A percentile compares a stretch with the other conserved stretches of the same genome.
Evolutionary conservation across 1,140 invertebrate genomes (phyloP).

Genomic region (Pseudomyrmex sp.): DNA sequence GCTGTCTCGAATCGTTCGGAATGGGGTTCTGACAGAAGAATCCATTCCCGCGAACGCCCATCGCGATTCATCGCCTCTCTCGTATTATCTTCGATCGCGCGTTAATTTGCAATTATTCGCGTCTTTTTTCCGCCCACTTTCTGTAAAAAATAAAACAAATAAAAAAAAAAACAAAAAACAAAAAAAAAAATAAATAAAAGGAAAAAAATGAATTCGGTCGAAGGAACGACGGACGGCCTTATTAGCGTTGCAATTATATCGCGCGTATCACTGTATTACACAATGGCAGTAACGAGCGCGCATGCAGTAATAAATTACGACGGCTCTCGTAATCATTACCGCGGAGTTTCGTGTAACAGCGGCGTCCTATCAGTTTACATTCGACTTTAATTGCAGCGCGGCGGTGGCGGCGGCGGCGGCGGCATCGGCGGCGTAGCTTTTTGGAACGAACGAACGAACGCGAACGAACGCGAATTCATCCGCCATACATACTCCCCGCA

Average conservation of each 20-base stretch:
- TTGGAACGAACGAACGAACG: slow-evolving; percentile 27
- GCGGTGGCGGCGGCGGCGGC: slow-evolving; percentile 1
- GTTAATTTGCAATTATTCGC: slow-evolving; percentile 38
- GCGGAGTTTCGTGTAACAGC: slow-evolving; percentile 72
- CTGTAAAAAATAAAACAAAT: background rate
- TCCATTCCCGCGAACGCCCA: background rate
- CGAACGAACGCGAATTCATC: slow-evolving; percentile 27
- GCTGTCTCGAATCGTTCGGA: background rate
- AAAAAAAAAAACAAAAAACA: too few relatives aligned
- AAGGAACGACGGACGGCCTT: slow-evolving; percentile 51
- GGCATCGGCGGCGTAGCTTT: slow-evolving; percentile 51
- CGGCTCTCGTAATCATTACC: slow-evolving; percentile 74
- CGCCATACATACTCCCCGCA: slow-evolving; percentile 2
- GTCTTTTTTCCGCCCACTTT: background rate
- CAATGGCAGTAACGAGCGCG: slow-evolving; percentile 72
- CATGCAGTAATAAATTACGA: slow-evolving; percentile 72
- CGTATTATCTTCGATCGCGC: slow-evolving; percentile 40
- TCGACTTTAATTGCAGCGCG: slow-evolving; percentile 73
- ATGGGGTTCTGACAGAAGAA: slow-evolving; percentile 10
- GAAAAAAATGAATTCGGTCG: background rate
- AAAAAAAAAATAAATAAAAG: background rate
- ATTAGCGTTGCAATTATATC: slow-evolving; percentile 70
- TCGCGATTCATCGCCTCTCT: background rate
- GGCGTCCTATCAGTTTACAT: slow-evolving; percentile 73
- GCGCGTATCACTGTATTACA: slow-evolving; percentile 71